Base-by-base conservation (phyloP, 1,140 invertebrate genomes). In the Scaptomyza montana region DNA sequence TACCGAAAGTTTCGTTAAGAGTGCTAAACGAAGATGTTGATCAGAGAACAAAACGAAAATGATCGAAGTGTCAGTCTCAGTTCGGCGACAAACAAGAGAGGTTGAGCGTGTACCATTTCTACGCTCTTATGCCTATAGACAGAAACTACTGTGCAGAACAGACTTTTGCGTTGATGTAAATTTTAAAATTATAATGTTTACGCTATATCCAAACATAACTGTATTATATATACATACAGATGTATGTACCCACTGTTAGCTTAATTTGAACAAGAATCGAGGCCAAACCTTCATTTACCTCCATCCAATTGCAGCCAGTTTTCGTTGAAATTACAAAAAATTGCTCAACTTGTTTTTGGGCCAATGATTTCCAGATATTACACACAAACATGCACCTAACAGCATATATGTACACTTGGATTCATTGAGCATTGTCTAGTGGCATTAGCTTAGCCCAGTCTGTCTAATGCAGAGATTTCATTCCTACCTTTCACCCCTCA, bases 271-370 rank as follows among this genome's bases (percentile, higher is more conserved):
- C 8, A 9, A 43, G 57, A 53, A 67, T 36, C 16, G 25, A 60
- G 66, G 41, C 39, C 57, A 60, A 28, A 9, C 55, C 19, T 25
- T 30, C 43, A 46, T 33, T 30, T 19, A n/a, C 36, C 36, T 78
- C 78, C 30, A 39, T 43, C 41, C 10, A 39, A n/a, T 50, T 33
- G 45, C 63, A 60, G 19, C 54, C 79, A 75, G 33, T 36, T 36
- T 75, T 78, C 78, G 67, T 77, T 39, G 63, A 74, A 36, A 80
- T 80, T 80, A 80, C 72, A 65, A 80, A 59, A 47, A 54, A 36
- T 36, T 47, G 41, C 25, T 43, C n/a, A 36, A 39, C 43, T 43
- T 33, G 19, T 77, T 72, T 65, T 47, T 46, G 60, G 80, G 71
- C 82, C 80, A 70, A 66, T 73, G 80, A 57, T 50, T 71, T 51